These are phyloP conservation scores for Eupithecia tripunctaria DNA, from an alignment of 2,888 invertebrate species.

Conservation along the genomic window DNA sequence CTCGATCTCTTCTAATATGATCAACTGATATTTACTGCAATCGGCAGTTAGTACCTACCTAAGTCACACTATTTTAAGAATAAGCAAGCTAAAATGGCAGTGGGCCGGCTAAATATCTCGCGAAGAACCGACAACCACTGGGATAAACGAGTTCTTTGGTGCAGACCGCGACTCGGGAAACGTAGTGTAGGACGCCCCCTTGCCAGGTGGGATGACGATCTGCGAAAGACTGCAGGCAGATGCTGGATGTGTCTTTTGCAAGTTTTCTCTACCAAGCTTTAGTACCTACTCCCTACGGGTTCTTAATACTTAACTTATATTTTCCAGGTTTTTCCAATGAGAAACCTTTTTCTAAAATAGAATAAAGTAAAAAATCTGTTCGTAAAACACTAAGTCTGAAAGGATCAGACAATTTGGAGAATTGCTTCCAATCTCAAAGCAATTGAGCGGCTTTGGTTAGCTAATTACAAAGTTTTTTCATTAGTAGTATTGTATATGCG, in stretches of 20 bases:
- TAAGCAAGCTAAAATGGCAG: too few relatives aligned
- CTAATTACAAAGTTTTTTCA: constrained; percentile 63
- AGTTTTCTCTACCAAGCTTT: neutral
- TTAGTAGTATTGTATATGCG: constrained; percentile 53
- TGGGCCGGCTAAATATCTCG: too few relatives aligned
- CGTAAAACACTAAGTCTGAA: constrained; percentile 18
- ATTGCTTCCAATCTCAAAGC: constrained; percentile 47
- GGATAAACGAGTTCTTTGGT: too few relatives aligned
- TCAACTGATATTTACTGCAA: neutral
- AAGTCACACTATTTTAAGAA: too few relatives aligned
- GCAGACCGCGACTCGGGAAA: too few relatives aligned
- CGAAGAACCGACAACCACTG: too few relatives aligned
- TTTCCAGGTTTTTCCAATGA: neutral
- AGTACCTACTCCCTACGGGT: neutral
- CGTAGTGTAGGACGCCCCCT: too few relatives aligned
- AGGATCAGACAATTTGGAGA: constrained; percentile 42
- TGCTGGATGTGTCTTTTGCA: too few relatives aligned
- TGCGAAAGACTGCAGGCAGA: too few relatives aligned
- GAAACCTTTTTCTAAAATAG: neutral
- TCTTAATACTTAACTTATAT: neutral
- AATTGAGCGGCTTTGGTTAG: constrained; percentile 46
- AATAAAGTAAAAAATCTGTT: constrained; percentile 7
- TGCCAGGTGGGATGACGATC: too few relatives aligned
- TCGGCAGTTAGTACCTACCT: too few relatives aligned
- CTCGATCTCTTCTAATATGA: neutral